Evolutionary conservation across 92 coral and sea anemone species (phyloP).

Genomic region (Porites evermanni): DNA sequence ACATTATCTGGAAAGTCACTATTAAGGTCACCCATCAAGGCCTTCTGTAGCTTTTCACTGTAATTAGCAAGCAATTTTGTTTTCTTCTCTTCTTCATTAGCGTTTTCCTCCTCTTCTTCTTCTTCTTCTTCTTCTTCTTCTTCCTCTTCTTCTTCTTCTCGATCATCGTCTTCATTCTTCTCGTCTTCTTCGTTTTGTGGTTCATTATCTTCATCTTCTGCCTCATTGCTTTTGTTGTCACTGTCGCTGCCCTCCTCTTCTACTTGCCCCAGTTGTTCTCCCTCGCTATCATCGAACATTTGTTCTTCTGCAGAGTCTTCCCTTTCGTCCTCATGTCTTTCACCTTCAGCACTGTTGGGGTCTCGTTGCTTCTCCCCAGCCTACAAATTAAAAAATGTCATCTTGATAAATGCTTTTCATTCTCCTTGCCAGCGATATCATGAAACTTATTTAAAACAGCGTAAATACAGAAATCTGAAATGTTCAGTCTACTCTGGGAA

Average conservation of each 20-base stretch:
- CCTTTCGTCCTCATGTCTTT: neutral
- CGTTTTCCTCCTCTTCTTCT: slow-evolving; percentile 27
- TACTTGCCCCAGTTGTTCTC: slow-evolving; percentile 23
- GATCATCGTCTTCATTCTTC: slow-evolving; percentile 30
- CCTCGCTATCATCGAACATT: slow-evolving; percentile 12
- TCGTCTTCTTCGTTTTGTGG: slow-evolving; percentile 29
- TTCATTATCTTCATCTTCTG: neutral
- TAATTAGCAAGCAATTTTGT: slow-evolving; percentile 41
- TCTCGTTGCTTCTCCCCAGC: too few relatives aligned
- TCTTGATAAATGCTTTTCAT: too few relatives aligned
- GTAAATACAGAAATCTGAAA: too few relatives aligned
- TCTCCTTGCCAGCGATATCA: too few relatives aligned
- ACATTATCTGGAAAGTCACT: slow-evolving; percentile 86
- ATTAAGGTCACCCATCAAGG: slow-evolving; percentile 83
- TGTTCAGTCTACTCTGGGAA: too few relatives aligned
- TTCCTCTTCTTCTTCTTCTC: slow-evolving; percentile 18
- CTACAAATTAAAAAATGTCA: too few relatives aligned
- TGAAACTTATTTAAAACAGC: too few relatives aligned
- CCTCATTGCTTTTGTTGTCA: slow-evolving; percentile 19
- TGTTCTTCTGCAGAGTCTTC: neutral
- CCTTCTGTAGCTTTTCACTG: slow-evolving; percentile 69
- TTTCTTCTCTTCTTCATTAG: slow-evolving; percentile 19
- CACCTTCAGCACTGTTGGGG: neutral
- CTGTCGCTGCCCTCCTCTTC: slow-evolving; percentile 7
- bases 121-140: neutral